Percentiles rank a stretch among this genome's conserved stretches.
phyloP scores from a whole-genome alignment of 2,113 vertebrate species.

The Platanista minor region DNA sequence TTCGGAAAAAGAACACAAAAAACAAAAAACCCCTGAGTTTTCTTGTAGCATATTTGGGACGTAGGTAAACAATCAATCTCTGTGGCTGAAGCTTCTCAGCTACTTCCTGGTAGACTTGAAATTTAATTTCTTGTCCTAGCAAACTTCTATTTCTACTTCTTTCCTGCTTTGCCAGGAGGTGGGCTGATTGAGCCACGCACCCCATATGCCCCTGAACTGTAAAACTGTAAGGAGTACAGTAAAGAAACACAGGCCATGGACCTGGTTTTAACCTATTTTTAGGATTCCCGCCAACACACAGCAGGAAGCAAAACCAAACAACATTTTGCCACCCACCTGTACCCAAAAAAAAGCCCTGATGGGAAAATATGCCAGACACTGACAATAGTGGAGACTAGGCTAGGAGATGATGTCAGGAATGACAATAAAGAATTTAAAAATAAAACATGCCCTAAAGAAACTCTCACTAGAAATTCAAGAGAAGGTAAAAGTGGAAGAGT shows the following conservation, averaged over 20 bases:
- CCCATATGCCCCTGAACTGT: background rate
- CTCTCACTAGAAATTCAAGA: background rate
- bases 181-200: background rate
- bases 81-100: background rate
- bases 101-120: background rate
- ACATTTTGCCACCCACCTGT: slow-evolving; percentile 51
- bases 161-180: background rate
- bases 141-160: slow-evolving; percentile 17
- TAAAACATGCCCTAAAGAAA: background rate
- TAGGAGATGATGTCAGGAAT: background rate
- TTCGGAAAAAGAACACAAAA: background rate
- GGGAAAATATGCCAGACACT: slow-evolving; percentile 38
- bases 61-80: background rate
- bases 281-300: slow-evolving; percentile 35
- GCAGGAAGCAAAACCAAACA: slow-evolving; percentile 60
- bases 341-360: slow-evolving; percentile 39
- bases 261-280: background rate
- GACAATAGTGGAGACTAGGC: background rate
- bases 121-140: slow-evolving; percentile 32
- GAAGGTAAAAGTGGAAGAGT: background rate
- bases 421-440: slow-evolving; percentile 54
- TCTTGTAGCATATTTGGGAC: background rate
- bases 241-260: background rate
- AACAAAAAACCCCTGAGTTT: background rate
- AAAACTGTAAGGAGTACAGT: background rate